Base-by-base conservation (phyloP, 2,888 invertebrate genomes). In the Erebia ligea region DNA sequence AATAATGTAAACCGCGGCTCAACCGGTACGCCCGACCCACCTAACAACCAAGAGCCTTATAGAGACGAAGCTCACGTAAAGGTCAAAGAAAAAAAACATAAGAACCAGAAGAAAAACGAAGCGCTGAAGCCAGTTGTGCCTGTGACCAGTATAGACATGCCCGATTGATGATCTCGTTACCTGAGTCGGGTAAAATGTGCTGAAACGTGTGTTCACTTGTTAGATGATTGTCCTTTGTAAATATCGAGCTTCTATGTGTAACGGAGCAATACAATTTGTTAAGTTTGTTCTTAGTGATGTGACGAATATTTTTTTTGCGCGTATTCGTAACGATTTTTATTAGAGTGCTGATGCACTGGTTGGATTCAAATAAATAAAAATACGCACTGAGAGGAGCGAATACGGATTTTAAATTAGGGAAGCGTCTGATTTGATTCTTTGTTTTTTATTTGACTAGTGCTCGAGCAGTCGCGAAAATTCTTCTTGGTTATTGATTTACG, bases 131-230 rank as follows among this genome's bases (percentile, higher is more conserved):
- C 98, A 72, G 97, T 98, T 76, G 96, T 98, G 93, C 98, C 98
- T 83, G 97, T 98, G 77, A 95, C 97, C 70, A 97, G 97, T 80
- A 98, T 98, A 89, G 98, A 98, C 86, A 96, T 97, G 95, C 98
- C 98, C 52, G 98, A 98, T 94, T 98, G 96, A 96, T 78, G 45
- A 11, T 69, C 2, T 25, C 17, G 19, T 17, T 15, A 1, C 42
- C 40, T 58, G 13, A 68, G n/a, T 19, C 34, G 52, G 67, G 62
- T 64, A 13, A 17, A 17, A 50, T 59, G 70, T 69, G 70, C 56
- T 80, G 56, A 56, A 71, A 71, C 59, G 85, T 89, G 91, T 91
- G 91, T 90, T 91, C 89, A 90, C 84, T 87, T 79, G 82, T 84
- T 86, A 84, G 64, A 67, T 78, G 78, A 75, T 71, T 77, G 76